Percentiles rank a stretch among this genome's conserved stretches.
Conservation (phyloP, 92 coral and sea anemone genomes). For the Phymanthus crucifer region DNA sequence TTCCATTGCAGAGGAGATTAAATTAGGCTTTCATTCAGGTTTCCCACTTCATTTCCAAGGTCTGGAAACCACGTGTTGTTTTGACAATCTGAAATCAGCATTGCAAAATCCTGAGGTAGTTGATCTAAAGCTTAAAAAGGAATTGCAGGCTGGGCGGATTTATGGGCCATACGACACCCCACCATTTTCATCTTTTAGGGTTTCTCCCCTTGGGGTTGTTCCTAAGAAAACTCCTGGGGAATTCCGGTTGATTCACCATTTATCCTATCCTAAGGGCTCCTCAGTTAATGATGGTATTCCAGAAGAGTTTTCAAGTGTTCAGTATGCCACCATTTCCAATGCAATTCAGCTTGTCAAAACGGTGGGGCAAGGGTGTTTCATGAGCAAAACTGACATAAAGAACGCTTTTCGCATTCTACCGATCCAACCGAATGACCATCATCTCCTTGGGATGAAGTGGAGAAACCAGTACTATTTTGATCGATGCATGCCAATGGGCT, state of each 20-base stretch:
- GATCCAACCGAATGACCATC: slow-evolving; percentile 31
- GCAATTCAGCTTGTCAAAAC: slow-evolving; percentile 28
- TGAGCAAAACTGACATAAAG: slow-evolving; percentile 45
- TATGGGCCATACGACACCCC: slow-evolving; percentile 55
- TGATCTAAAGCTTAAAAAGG: slow-evolving; percentile 47
- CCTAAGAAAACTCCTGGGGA: slow-evolving; percentile 63
- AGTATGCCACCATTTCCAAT: slow-evolving; percentile 29
- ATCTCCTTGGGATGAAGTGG: slow-evolving; percentile 42
- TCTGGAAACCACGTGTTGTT: not conserved
- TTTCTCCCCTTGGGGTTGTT: slow-evolving; percentile 66
- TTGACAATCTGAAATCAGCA: slow-evolving; percentile 41
- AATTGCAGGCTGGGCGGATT: slow-evolving; percentile 40
- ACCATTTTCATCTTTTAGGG: slow-evolving; percentile 46
- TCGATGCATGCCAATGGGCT: slow-evolving; percentile 64
- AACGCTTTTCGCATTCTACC: slow-evolving; percentile 44
- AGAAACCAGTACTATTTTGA: slow-evolving; percentile 47
- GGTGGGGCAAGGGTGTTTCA: slow-evolving; percentile 34
- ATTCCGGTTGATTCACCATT: slow-evolving; percentile 64
- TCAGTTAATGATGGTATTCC: slow-evolving; percentile 57
- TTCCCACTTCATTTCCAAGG: slow-evolving; percentile 59
- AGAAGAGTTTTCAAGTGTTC: slow-evolving; percentile 13
- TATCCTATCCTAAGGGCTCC: slow-evolving; percentile 56
- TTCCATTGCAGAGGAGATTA: not conserved
- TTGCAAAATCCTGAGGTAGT: slow-evolving; percentile 30
- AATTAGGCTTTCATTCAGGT: slow-evolving; percentile 40